phyloP scores from a whole-genome alignment of 2,888 invertebrate species.

The Gisinianus flammeolus region DNA sequence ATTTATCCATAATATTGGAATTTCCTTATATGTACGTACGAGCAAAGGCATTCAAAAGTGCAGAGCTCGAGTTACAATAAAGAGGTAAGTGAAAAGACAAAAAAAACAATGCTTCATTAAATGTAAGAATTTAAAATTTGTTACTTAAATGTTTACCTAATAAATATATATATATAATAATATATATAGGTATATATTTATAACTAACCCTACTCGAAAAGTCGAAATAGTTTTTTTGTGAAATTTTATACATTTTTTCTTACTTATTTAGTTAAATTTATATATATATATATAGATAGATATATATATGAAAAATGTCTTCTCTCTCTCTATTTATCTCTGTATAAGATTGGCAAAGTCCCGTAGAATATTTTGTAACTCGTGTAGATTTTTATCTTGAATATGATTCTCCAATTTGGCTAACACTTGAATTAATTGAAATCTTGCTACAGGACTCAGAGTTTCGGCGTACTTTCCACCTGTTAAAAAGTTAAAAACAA shows the following conservation, averaged over 20 bases:
- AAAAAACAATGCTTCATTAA: background rate
- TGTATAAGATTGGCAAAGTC: constrained; percentile 59
- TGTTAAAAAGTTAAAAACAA: no score
- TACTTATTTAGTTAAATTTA: background rate
- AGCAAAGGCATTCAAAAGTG: constrained; percentile 35
- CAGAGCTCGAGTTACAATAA: constrained; percentile 33
- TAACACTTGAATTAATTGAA: constrained; percentile 58
- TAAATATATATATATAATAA: background rate
- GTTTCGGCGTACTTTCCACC: constrained; percentile 58
- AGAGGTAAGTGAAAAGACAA: no score
- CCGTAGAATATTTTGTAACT: constrained; percentile 57
- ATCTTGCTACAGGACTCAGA: constrained; percentile 56
- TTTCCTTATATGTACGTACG: background rate
- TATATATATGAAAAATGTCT: background rate
- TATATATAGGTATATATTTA: background rate
- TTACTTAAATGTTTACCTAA: background rate
- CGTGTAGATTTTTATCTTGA: constrained; percentile 58
- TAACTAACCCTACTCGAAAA: background rate
- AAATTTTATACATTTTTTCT: background rate
- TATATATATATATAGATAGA: background rate
- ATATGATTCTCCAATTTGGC: constrained; percentile 57
- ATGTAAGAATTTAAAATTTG: background rate
- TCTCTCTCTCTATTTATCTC: constrained; percentile 49
- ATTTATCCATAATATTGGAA: no score
- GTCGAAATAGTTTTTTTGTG: background rate